Percentiles rank a stretch among this genome's conserved stretches.
phyloP scores from a whole-genome alignment of 2,113 vertebrate species.

The rabbit (Oryctolagus cuniculus) region DNA sequence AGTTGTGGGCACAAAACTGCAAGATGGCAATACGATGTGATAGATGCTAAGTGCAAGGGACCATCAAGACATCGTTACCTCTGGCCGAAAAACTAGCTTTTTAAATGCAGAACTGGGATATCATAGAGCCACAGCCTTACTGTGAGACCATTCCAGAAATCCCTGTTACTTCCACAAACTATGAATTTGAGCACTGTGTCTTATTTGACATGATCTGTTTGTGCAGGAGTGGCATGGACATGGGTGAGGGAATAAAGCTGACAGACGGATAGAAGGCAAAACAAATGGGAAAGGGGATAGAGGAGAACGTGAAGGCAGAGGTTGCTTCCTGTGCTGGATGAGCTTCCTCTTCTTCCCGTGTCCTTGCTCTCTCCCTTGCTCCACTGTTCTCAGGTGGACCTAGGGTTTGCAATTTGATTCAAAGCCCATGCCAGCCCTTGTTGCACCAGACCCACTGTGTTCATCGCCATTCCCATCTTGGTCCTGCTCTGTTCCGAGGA shows the following conservation, averaged over 20 bases:
- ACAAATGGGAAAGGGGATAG: not conserved
- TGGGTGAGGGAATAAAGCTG: not conserved
- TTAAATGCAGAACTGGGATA: not conserved
- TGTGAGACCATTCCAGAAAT: not conserved
- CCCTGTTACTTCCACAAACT: not conserved
- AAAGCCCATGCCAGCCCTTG: slow-evolving; percentile 75
- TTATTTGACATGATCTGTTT: not conserved
- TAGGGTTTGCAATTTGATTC: slow-evolving; percentile 53
- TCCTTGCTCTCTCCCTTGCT: not conserved
- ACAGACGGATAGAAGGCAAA: not conserved
- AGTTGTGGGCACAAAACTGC: not conserved
- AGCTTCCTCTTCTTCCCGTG: not conserved
- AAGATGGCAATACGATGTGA: not conserved
- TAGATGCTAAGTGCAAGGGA: not conserved
- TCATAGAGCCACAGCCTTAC: not conserved
- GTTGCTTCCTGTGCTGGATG: not conserved
- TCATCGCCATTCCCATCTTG: slow-evolving; percentile 56
- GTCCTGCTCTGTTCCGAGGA: slow-evolving; percentile 86
- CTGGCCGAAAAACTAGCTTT: not conserved
- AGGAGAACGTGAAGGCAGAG: not conserved
- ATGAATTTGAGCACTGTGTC: not conserved
- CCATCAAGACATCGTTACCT: not conserved
- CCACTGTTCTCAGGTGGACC: not conserved
- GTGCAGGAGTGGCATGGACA: no score
- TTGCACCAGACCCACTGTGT: slow-evolving; percentile 78